Evolutionary conservation across 2,888 invertebrate genomes (phyloP).

Genomic region (Drosophila hamatofila): DNA sequence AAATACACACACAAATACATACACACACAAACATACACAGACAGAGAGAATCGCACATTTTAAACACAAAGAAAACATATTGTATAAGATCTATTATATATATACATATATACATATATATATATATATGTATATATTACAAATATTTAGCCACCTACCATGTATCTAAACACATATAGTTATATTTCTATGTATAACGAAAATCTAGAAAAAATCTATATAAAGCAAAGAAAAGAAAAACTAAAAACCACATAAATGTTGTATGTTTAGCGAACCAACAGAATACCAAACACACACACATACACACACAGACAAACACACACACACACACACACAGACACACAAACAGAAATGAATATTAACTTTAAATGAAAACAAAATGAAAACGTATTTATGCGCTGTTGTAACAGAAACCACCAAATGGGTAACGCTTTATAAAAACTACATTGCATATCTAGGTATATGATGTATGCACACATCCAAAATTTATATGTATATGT

Average conservation of each 20-base stretch:
- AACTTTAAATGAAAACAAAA: slow-evolving; percentile 10
- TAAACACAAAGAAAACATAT: slow-evolving; percentile 3
- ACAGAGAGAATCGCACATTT: slow-evolving; percentile 2
- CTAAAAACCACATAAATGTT: slow-evolving; percentile 8
- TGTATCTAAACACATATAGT: slow-evolving; percentile 10
- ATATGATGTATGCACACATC: slow-evolving; percentile 15
- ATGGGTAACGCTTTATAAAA: slow-evolving; percentile 84
- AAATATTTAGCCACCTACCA: slow-evolving; percentile 19
- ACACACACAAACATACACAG: slow-evolving; percentile 3
- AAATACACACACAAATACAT: slow-evolving; percentile 10
- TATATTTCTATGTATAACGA: slow-evolving; percentile 15
- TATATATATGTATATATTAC: not conserved
- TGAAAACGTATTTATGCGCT: slow-evolving; percentile 54
- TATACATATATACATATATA: not conserved
- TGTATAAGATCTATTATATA: slow-evolving; percentile 11
- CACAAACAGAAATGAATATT: slow-evolving; percentile 19
- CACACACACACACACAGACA: slow-evolving; percentile 3
- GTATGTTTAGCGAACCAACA: slow-evolving; percentile 19
- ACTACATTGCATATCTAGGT: slow-evolving; percentile 29
- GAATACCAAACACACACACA: slow-evolving; percentile 5
- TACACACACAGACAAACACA: slow-evolving; percentile 15
- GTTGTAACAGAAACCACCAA: slow-evolving; percentile 85
- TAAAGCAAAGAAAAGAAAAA: not conserved
- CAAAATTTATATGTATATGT: slow-evolving; percentile 6
- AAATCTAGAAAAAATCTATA: not conserved